Evolutionary conservation across 2,113 vertebrate species (phyloP).

Genomic region (Daphoenositta chrysoptera): DNA sequence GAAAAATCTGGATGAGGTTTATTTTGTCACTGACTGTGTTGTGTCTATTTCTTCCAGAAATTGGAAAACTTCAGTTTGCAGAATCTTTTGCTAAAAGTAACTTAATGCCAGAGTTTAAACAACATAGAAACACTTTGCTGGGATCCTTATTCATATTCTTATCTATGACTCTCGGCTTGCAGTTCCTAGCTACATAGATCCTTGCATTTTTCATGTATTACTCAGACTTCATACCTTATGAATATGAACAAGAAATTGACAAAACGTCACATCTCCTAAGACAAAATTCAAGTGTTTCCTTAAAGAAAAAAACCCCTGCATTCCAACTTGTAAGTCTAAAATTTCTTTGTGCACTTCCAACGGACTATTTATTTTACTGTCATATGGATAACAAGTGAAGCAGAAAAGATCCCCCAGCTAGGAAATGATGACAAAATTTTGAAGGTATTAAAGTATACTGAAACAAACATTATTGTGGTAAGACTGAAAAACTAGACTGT

Average conservation of each 20-base stretch:
- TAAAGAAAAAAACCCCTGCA: neutral
- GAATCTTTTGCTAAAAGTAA: neutral
- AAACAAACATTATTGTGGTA: neutral
- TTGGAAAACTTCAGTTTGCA: neutral
- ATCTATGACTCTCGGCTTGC: neutral
- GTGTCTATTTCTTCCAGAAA: conserved; percentile 7
- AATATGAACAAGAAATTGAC: conserved; percentile 10
- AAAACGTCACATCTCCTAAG: neutral
- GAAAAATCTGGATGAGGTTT: conserved; percentile 6
- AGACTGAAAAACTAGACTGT: neutral
- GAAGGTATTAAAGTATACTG: neutral
- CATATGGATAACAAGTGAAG: neutral
- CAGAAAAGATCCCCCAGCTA: neutral
- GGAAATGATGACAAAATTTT: neutral
- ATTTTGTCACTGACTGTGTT: neutral
- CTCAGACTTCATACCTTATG: neutral
- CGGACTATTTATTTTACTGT: neutral
- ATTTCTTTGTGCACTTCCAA: neutral
- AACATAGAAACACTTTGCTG: neutral
- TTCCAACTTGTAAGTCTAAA: neutral
- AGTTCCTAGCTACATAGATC: neutral
- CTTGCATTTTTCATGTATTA: neutral
- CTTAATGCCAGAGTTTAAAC: neutral
- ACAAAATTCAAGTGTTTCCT: neutral
- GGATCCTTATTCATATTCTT: neutral